Evolutionary conservation across 2,888 invertebrate genomes (phyloP), one percentile per base, ranked within the genome.

Genomic region (Taenaris catops): DNA sequence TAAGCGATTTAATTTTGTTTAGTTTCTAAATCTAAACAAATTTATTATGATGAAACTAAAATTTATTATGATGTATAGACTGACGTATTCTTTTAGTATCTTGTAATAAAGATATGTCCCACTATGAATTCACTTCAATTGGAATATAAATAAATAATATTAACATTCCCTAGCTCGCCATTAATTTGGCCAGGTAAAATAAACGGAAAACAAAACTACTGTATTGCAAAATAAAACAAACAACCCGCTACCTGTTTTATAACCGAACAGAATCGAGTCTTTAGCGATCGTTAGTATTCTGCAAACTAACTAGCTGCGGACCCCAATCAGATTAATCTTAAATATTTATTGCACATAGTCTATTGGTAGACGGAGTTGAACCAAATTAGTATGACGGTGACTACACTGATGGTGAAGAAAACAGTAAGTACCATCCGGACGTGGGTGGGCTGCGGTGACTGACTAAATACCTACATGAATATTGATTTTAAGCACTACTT

Each of bases 261-360:
- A 46, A 44, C 43, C 48, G 51, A 50, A 53, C 48, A 46, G 53
- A 52, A 46, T 49, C 49, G 50, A 51, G 54, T 57, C 51, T 53
- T 60, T 54, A 58, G 51, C 44, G 54, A 51, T 67, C 59, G 71
- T 84, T 81, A 76, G 80, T 81, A 84, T 81, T 81, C 84, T 37
- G 44, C 44, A 48, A 48, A 44, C 53, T 64, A 78, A 71, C 72
- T 59, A 70, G 68, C 63, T 49, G 53, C 56, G 53, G 57, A 58
- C 53, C 59, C 64, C 71, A 74, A 84, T 84, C 86, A 72, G 83
- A 83, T 83, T 79, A 79, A 81, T 81, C 78, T 81, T 79, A 83
- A 84, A 84, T 86, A 86, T 84, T 86, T 84, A 86, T 84, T 86
- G 78, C 79, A 69, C 78, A 83, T 67, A 70, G 70, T 64, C 64